Evolutionary conservation across 2,113 vertebrate genomes (phyloP), one percentile per base, ranked within the genome.

Genomic region (Dolichallabes microphthalmus): DNA sequence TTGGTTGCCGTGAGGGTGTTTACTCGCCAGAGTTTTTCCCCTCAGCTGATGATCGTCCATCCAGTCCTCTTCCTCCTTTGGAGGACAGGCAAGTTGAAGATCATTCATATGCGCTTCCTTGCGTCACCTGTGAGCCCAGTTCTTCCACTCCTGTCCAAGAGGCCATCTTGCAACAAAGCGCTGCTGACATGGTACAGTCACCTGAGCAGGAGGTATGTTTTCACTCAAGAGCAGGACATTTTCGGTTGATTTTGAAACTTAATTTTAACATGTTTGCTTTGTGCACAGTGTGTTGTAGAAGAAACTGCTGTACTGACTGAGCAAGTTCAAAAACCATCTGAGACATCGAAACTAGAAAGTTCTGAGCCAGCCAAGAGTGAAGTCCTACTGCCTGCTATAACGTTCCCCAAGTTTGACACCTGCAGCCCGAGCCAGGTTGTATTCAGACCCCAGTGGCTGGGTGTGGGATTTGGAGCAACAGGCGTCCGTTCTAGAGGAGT

Each of bases 381-480:
- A 25, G 15, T 55, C n/a, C n/a, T 32, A 22, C 53, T 60, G 60
- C 82, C 74, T 0, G 90, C 88, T 53, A 91, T 93, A 74, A 91
- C 76, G 50, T 92, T 91, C 66, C 93, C 92, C 85, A 92, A 83
- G 66, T 90, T 95, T 55, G 92, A 94, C 63, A 45, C 91, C 1
- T 89, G 89, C 64, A 95, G 95, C 85, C 95, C 95, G 6, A 95
- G 95, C 88, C 94, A 95, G 86, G 87, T 89, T 39, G 92, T 94
- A 66, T 95, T 95, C 75, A 95, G 94, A 84, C 95, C 95, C 0
- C 95, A 95, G 91, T 95, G 95, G 95, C 86, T 95, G 77, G 93
- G 94, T 0, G 93, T 93, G 85, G 94, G 94, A 12, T 95, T 95
- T 30, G 94, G 94, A 1, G 66, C 91, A 0, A 84, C 90, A 2